These are phyloP conservation scores for Listronotus bonariensis DNA, from an alignment of 1,140 invertebrate species.

Conservation along the genomic window DNA sequence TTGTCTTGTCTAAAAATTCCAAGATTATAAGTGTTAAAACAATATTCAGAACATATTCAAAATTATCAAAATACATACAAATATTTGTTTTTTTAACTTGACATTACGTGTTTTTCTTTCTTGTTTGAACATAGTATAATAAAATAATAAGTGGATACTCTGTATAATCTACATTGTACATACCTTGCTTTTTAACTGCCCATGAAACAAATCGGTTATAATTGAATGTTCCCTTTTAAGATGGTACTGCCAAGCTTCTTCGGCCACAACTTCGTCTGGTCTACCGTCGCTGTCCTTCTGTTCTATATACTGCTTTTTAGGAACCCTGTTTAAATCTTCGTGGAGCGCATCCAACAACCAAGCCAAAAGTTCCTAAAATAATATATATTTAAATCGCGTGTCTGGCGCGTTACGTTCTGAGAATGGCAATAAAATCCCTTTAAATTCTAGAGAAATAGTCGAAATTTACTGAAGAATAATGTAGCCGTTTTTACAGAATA, in stretches of 20 bases:
- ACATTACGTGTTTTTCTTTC: too few relatives aligned
- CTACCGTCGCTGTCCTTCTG: slow-evolving; percentile 78
- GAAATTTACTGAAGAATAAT: too few relatives aligned
- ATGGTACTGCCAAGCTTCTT: slow-evolving; percentile 85
- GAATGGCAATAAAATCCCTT: neutral
- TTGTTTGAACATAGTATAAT: too few relatives aligned
- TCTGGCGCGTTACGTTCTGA: neutral
- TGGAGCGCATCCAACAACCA: slow-evolving; percentile 88
- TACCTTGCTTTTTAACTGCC: slow-evolving; percentile 82
- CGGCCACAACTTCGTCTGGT: slow-evolving; percentile 74
- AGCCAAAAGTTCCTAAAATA: slow-evolving; percentile 74
- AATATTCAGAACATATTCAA: too few relatives aligned
- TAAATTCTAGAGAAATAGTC: slow-evolving; percentile 6
- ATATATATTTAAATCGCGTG: too few relatives aligned
- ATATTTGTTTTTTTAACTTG: too few relatives aligned
- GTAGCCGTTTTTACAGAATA: too few relatives aligned
- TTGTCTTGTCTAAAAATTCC: too few relatives aligned
- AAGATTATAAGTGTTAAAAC: too few relatives aligned
- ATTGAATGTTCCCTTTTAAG: slow-evolving; percentile 79
- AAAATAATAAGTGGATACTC: too few relatives aligned
- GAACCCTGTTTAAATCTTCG: slow-evolving; percentile 84
- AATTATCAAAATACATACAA: too few relatives aligned
- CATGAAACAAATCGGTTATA: slow-evolving; percentile 88
- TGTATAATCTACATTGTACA: slow-evolving; percentile 34
- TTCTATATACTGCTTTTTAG: slow-evolving; percentile 71